Evolutionary conservation across 1,140 invertebrate genomes (phyloP).

Genomic region (Drosophila bipectinata): DNA sequence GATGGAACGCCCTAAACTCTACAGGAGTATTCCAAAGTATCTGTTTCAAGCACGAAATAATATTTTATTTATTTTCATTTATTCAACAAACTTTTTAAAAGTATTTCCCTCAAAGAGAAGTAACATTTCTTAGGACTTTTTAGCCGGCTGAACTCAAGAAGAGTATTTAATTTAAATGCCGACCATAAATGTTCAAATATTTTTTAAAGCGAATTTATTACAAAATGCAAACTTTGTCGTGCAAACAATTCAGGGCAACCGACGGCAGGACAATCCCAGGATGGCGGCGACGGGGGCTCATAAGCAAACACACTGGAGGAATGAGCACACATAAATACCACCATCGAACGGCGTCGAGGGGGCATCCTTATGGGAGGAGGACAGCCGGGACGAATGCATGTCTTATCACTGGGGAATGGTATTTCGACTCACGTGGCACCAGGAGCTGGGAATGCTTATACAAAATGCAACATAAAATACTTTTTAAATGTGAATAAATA

Average conservation of each 20-base stretch:
- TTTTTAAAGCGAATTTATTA: constrained; percentile 74
- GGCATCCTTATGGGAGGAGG: constrained; percentile 6
- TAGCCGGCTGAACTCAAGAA: constrained; percentile 24
- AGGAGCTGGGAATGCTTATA: constrained; percentile 52
- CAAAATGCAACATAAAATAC: constrained; percentile 79
- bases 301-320: constrained; percentile 49
- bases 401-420: constrained; percentile 67
- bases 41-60: background rate
- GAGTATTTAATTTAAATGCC: constrained; percentile 74
- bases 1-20: background rate
- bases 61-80: constrained; percentile 1
- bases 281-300: background rate
- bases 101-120: background rate
- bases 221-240: constrained; percentile 74
- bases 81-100: background rate
- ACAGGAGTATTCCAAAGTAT: background rate
- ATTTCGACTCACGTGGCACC: constrained; percentile 43
- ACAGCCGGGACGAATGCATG: constrained; percentile 49
- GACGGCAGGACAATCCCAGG: constrained; percentile 4
- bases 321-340: constrained; percentile 57
- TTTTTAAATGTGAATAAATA: constrained; percentile 79
- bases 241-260: constrained; percentile 61
- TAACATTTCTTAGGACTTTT: constrained; percentile 10
- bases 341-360: background rate
- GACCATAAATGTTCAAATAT: constrained; percentile 71